Percentiles rank a stretch among this genome's conserved stretches.
These are phyloP conservation scores for Karalla daura DNA, from an alignment of 2,797 vertebrate species.

Conservation along the genomic window DNA sequence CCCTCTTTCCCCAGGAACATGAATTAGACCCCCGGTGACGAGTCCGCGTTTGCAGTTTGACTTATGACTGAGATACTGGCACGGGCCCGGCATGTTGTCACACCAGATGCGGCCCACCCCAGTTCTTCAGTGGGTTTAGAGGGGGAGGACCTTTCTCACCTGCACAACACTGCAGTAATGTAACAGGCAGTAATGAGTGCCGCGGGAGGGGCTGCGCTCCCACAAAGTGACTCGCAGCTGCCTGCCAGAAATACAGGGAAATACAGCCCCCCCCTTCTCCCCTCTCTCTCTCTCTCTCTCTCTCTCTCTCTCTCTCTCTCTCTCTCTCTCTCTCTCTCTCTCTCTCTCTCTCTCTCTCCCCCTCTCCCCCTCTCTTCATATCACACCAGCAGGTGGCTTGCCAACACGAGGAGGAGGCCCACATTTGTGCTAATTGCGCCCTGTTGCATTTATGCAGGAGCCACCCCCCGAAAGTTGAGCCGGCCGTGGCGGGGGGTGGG, in stretches of 20 bases:
- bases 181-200: constrained; percentile 25
- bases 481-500: not conserved
- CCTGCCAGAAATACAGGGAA: constrained; percentile 26
- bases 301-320: too few relatives aligned
- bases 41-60: not conserved
- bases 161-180: constrained; percentile 17
- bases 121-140: not conserved
- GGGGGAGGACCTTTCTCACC: constrained; percentile 11
- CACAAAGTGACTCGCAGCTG: constrained; percentile 23
- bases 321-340: too few relatives aligned
- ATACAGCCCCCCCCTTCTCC: too few relatives aligned
- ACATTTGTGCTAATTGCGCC: constrained; percentile 43
- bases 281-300: too few relatives aligned
- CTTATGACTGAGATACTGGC: not conserved
- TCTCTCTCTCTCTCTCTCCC: too few relatives aligned
- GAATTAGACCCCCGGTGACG: too few relatives aligned
- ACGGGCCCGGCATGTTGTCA: not conserved
- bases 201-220: constrained; percentile 10
- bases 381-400: constrained; percentile 27
- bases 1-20: too few relatives aligned
- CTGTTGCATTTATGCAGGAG: constrained; percentile 38
- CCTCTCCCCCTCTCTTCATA: constrained; percentile 9
- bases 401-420: constrained; percentile 39
- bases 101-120: not conserved
- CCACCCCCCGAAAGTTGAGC: constrained; percentile 20